phyloP scores from a whole-genome alignment of 2,888 invertebrate species.

The Stenodera caucasica region DNA sequence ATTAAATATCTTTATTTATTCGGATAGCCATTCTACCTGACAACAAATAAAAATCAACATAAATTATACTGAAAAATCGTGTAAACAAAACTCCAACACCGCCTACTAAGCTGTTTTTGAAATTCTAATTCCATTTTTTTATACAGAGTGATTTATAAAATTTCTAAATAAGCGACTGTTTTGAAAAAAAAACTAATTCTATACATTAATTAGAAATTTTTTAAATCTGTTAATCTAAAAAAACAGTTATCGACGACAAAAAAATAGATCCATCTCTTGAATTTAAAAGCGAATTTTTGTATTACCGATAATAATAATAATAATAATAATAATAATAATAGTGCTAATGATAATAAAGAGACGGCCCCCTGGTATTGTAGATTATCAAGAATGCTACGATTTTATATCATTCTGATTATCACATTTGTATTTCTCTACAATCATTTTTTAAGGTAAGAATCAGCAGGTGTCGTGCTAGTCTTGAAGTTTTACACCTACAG shows the following conservation, averaged over 20 bases:
- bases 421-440: neutral
- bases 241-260: no score
- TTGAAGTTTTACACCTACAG: slow-evolving; percentile 50
- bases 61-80: neutral
- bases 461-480: slow-evolving; percentile 44
- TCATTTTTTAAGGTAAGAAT: slow-evolving; percentile 19
- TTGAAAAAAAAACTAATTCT: neutral
- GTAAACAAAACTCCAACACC: neutral
- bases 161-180: neutral
- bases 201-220: no score
- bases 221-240: no score
- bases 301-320: neutral
- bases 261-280: neutral
- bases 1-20: neutral
- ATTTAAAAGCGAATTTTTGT: neutral
- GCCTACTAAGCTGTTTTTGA: neutral
- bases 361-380: neutral
- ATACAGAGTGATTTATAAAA: neutral
- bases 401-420: slow-evolving; percentile 5
- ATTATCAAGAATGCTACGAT: neutral
- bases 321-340: neutral
- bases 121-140: neutral
- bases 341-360: neutral
- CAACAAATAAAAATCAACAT: slow-evolving; percentile 1
- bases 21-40: neutral